These are phyloP conservation scores for Hydrophis major DNA, from an alignment of 2,797 vertebrate genomes.

Conservation along the genomic window DNA sequence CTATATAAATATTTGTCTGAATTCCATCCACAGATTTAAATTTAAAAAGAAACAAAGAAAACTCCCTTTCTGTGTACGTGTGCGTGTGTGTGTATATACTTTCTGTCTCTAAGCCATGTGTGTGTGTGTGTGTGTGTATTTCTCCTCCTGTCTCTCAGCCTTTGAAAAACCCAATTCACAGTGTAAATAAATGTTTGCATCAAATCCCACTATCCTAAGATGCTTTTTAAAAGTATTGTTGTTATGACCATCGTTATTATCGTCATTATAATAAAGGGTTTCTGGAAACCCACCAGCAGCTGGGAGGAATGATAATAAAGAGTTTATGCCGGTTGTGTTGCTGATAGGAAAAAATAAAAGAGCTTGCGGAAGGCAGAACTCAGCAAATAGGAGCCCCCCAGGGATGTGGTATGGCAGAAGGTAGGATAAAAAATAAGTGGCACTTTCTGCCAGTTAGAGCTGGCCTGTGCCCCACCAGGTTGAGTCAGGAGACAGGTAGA, in stretches of 20 bases:
- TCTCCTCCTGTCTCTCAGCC: conserved; percentile 16
- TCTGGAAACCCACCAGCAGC: conserved; percentile 60
- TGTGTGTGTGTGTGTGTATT: not conserved
- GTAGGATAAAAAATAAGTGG: conserved; percentile 22
- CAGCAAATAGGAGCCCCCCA: conserved; percentile 30
- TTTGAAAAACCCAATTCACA: conserved; percentile 56
- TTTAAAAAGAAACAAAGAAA: no score
- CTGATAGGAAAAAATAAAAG: conserved; percentile 34
- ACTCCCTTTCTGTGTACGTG: no score
- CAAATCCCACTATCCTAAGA: conserved; percentile 55
- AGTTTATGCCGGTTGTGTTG: conserved; percentile 47
- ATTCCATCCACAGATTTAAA: conserved; percentile 33
- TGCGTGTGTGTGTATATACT: no score
- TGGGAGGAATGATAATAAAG: conserved; percentile 61
- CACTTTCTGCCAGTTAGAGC: not conserved
- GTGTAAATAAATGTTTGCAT: conserved; percentile 62
- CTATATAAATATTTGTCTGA: conserved; percentile 20
- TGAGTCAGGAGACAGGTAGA: not conserved
- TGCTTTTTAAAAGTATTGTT: conserved; percentile 47
- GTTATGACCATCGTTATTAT: conserved; percentile 34
- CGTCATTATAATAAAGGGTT: conserved; percentile 70
- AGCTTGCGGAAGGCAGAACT: conserved; percentile 58
- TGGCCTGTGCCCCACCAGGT: not conserved
- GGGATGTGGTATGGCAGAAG: conserved; percentile 27
- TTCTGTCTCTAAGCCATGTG: no score